phyloP scores from a whole-genome alignment of 35 echinoderm and acorn worm species.

The Lytechinus variegatus region DNA sequence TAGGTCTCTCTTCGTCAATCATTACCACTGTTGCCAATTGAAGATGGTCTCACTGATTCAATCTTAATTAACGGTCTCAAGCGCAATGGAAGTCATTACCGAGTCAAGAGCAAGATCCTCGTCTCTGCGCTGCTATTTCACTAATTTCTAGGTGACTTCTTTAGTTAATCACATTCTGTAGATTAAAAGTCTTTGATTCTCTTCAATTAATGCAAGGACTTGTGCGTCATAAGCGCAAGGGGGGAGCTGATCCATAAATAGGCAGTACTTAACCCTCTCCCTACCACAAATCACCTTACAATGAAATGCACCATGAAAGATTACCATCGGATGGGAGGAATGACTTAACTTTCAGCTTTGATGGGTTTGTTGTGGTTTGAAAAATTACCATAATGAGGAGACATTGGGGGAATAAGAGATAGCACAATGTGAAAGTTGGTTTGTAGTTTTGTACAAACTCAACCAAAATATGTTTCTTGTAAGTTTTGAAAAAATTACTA shows the following conservation, averaged over 20 bases:
- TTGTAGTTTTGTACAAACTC: neutral
- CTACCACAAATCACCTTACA: neutral
- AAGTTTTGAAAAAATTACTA: neutral
- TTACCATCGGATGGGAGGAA: neutral
- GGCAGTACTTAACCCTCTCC: neutral
- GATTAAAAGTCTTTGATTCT: constrained; percentile 40
- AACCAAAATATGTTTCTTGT: neutral
- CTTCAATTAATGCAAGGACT: constrained; percentile 16
- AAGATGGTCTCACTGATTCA: neutral
- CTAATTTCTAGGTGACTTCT: constrained; percentile 47
- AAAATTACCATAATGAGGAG: neutral
- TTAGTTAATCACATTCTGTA: constrained; percentile 33
- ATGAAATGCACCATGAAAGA: neutral
- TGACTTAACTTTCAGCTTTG: neutral
- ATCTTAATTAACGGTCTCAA: constrained; percentile 20
- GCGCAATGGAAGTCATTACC: neutral
- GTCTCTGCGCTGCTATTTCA: neutral
- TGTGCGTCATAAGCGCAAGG: neutral
- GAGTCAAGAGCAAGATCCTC: neutral
- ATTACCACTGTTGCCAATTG: constrained; percentile 11
- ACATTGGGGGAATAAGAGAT: neutral
- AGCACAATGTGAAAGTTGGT: neutral
- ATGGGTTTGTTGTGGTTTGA: neutral
- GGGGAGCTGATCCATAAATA: neutral
- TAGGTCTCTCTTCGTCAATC: constrained; percentile 9